Evolutionary conservation across 2,888 invertebrate genomes (phyloP).

Genomic region (Dioctria linearis): DNA sequence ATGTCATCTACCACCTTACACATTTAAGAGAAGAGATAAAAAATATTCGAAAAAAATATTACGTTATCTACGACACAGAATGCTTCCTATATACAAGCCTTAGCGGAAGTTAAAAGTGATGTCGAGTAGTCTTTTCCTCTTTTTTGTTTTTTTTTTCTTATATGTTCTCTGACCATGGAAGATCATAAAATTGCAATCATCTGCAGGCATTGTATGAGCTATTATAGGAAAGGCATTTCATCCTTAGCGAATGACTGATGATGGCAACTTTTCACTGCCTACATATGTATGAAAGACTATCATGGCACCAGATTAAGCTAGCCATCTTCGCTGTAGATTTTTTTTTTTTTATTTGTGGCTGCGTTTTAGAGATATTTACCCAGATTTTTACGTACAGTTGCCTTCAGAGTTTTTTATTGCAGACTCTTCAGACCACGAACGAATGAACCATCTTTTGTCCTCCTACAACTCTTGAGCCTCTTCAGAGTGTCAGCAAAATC

Average conservation of each 20-base stretch:
- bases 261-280: slow-evolving; percentile 34
- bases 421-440: slow-evolving; percentile 35
- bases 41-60: neutral
- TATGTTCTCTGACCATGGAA: slow-evolving; percentile 43
- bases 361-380: slow-evolving; percentile 51
- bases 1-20: slow-evolving; percentile 19
- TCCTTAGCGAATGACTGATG: slow-evolving; percentile 47
- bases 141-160: neutral
- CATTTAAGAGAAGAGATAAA: slow-evolving; percentile 39
- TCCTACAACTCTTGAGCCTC: slow-evolving; percentile 33
- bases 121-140: slow-evolving; percentile 31
- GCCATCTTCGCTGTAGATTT: slow-evolving; percentile 9
- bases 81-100: neutral
- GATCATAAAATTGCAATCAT: slow-evolving; percentile 63
- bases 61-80: neutral
- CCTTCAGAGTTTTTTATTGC: slow-evolving; percentile 42
- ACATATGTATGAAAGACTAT: neutral
- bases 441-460: neutral
- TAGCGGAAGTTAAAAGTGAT: slow-evolving; percentile 49
- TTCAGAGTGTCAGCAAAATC: slow-evolving; percentile 47
- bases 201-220: slow-evolving; percentile 60
- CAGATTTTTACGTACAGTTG: slow-evolving; percentile 24
- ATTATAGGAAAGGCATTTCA: slow-evolving; percentile 40
- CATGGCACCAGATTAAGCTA: neutral
- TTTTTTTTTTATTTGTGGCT: slow-evolving; percentile 51